Evolutionary conservation across 1,140 invertebrate species (phyloP), one percentile per base, ranked within the genome.

Genomic region (Manduca sexta): DNA sequence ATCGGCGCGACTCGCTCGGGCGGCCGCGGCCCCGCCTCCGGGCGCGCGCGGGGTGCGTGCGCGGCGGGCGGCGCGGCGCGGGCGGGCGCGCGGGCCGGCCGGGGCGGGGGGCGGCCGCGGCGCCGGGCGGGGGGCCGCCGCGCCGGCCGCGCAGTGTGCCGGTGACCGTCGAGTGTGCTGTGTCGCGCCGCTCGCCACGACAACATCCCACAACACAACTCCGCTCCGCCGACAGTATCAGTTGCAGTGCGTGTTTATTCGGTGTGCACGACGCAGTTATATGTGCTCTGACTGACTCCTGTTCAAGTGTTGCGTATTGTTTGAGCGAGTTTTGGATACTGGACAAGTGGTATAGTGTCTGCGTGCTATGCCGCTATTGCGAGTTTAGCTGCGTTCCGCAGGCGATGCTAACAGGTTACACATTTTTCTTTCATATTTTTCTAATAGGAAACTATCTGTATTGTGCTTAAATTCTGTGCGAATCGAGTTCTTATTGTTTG

Each of bases 381-480:
- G 64, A 64, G 69, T 60, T 71, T 84, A 84, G 69, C 75, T 70
- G 70, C 75, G 74, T 77, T 77, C 77, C 65, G 70, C 81, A 67
- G 81, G 78, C 78, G 69, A 84, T 84, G 81, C 78, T 82, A 71
- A 74, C 64, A 84, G 81, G 81, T 84, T 81, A 72, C 21, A 64
- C 73, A 69, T 76, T 69, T 64, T 69, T 77, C 68, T 65, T 68
- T 53, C 49, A 52, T 67, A 68, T 69, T 67, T 5, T 26, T 26
- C 51, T 56, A 56, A 64, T 65, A 54, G 49, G 67, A 72, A 63
- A 72, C 60, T 41, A 37, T 51, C 62, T 69, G n/a, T 11, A 26
- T 8, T 26, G 21, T 26, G 21, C 21, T 26, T 26, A 26, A 26
- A 26, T 26, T 26, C 21, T 8, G 21, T 26, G 4, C 21, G 4